These are phyloP conservation scores for Choloepus hoffmanni DNA, from an alignment of 2,113 vertebrate species.

Conservation along the genomic window DNA sequence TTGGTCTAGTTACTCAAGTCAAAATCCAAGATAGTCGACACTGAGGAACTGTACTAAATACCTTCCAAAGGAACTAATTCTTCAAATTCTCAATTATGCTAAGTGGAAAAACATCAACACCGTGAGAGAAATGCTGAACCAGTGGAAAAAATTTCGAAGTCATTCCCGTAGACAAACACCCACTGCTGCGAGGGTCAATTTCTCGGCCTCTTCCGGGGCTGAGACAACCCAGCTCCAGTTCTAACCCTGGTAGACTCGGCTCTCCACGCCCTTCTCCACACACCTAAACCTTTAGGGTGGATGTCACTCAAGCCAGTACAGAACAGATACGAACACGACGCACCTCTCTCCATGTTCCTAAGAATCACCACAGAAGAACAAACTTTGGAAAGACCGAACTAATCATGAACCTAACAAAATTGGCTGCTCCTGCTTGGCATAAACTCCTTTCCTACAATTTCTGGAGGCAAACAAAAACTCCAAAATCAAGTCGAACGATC, in stretches of 20 bases:
- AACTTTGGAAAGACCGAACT: background rate
- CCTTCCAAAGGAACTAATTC: background rate
- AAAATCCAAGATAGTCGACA: background rate
- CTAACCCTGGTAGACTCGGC: background rate
- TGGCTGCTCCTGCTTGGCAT: background rate
- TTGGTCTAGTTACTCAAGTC: background rate
- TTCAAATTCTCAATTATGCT: constrained; percentile 24
- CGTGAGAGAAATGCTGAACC: constrained; percentile 48
- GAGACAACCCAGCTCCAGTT: background rate
- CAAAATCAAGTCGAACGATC: background rate
- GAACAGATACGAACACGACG: background rate
- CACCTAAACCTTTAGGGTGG: background rate
- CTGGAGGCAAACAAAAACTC: constrained; percentile 11
- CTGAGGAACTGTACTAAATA: background rate
- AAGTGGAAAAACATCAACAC: constrained; percentile 28
- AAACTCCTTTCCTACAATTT: background rate
- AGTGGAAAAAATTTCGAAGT: background rate
- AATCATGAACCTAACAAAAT: background rate
- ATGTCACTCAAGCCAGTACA: background rate
- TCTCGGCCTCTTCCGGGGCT: background rate
- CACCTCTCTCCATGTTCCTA: background rate
- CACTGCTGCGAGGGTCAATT: background rate
- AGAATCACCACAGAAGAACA: background rate
- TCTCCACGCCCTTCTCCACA: background rate
- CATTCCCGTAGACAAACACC: constrained; percentile 20